These are phyloP conservation scores for Copidosoma aretas DNA, from an alignment of 2,888 invertebrate genomes.

Conservation along the genomic window DNA sequence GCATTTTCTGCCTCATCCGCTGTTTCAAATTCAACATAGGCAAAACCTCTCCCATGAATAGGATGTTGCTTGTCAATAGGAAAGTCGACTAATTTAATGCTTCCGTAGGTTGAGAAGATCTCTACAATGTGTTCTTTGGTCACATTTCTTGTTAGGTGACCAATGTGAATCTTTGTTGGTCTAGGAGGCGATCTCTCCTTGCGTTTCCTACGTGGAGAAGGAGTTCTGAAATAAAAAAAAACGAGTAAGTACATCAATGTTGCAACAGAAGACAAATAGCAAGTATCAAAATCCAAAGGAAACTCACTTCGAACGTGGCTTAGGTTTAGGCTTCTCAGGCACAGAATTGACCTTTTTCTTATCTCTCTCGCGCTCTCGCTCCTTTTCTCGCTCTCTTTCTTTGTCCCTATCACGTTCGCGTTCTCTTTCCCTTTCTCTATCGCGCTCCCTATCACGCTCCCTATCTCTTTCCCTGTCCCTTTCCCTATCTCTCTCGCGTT, in stretches of 20 bases:
- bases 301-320: constrained; percentile 59
- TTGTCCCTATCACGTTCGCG: constrained; percentile 56
- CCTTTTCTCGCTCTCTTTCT: constrained; percentile 56
- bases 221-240: constrained; percentile 64
- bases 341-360: constrained; percentile 57
- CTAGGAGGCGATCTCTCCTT: constrained; percentile 89
- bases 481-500: constrained; percentile 52
- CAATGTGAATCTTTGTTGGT: constrained; percentile 93
- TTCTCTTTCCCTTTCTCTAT: constrained; percentile 51
- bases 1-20: constrained; percentile 97
- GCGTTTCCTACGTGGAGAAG: constrained; percentile 72
- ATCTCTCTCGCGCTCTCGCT: constrained; percentile 60
- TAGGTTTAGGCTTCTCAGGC: constrained; percentile 60
- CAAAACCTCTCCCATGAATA: constrained; percentile 89
- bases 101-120: constrained; percentile 89
- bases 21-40: constrained; percentile 93
- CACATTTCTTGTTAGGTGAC: constrained; percentile 90
- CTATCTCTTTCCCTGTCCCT: constrained; percentile 43
- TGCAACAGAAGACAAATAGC: background rate
- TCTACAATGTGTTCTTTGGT: constrained; percentile 88
- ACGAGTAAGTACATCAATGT: background rate
- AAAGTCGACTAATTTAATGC: constrained; percentile 87
- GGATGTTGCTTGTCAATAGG: constrained; percentile 88
- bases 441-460: constrained; percentile 53
- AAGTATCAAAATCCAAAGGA: background rate